Conservation (phyloP, 2,888 invertebrate genomes). For the Rhagonycha lutea region DNA sequence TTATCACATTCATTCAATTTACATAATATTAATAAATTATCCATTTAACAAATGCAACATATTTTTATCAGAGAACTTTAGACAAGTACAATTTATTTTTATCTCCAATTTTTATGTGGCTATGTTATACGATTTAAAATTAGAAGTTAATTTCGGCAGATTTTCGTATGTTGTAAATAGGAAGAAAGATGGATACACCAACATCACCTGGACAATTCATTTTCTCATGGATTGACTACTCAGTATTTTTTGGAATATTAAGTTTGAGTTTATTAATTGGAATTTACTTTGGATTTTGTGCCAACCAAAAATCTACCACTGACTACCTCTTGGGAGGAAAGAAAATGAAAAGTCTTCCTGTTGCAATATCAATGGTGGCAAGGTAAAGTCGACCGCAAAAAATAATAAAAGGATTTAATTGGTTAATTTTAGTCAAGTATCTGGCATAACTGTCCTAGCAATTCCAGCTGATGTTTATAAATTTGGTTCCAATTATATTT, state of each 20-base stretch:
- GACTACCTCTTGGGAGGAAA: constrained; percentile 71
- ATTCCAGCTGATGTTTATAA: constrained; percentile 76
- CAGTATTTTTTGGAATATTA: constrained; percentile 52
- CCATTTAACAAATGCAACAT: too few relatives aligned
- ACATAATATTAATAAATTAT: too few relatives aligned
- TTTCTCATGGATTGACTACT: constrained; percentile 23
- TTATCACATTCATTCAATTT: too few relatives aligned
- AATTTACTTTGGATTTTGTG: constrained; percentile 58
- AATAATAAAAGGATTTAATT: not conserved
- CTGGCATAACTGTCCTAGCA: constrained; percentile 74
- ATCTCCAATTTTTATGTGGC: too few relatives aligned
- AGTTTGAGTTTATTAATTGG: constrained; percentile 57
- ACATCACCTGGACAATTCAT: not conserved
- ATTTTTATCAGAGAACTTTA: too few relatives aligned
- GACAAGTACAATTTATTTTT: too few relatives aligned
- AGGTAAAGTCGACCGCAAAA: constrained; percentile 55
- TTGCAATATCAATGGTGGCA: constrained; percentile 71
- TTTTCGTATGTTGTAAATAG: too few relatives aligned
- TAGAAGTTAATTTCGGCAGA: not conserved
- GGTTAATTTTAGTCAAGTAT: constrained; percentile 64
- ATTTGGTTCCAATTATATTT: constrained; percentile 68
- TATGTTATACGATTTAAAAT: too few relatives aligned
- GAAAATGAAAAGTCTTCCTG: constrained; percentile 69
- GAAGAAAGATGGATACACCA: not conserved
- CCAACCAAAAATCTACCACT: constrained; percentile 59